Conservation (phyloP, 2,113 vertebrate species). For the Piaya cayana region DNA sequence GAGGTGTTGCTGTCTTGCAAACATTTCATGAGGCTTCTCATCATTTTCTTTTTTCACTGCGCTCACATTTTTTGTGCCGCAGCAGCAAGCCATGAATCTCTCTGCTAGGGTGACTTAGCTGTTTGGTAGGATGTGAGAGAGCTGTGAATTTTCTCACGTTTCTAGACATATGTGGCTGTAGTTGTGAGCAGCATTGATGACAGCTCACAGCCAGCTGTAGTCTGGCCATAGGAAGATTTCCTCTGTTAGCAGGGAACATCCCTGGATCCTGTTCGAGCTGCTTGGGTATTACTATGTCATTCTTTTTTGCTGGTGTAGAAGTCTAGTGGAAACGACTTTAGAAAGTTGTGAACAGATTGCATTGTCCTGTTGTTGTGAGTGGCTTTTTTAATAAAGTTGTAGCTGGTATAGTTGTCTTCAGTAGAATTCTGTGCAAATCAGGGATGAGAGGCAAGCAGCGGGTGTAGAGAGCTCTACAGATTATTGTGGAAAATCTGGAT, state of each 20-base stretch:
- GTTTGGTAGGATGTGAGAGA: neutral
- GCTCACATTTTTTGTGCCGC: neutral
- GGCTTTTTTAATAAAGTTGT: neutral
- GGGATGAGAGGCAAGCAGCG: neutral
- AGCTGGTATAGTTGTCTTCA: neutral
- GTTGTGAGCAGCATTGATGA: rapidly evolving
- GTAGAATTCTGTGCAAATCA: neutral
- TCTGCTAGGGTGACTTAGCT: neutral
- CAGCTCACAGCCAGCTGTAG: neutral
- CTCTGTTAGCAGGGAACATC: neutral
- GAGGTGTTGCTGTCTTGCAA: neutral
- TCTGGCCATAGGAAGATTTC: neutral
- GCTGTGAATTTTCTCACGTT: rapidly evolving
- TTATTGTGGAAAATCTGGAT: neutral
- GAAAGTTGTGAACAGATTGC: neutral
- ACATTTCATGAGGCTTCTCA: neutral
- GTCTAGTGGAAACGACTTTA: neutral
- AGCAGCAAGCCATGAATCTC: neutral
- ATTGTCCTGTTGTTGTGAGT: neutral
- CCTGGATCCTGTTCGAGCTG: neutral
- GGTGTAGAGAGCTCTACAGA: neutral
- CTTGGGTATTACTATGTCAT: neutral
- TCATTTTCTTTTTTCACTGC: neutral
- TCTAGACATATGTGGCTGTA: neutral
- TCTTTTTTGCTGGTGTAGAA: neutral